Evolutionary conservation across 1,140 invertebrate species (phyloP).

Genomic region (Ceratoteleas bidentatus): DNA sequence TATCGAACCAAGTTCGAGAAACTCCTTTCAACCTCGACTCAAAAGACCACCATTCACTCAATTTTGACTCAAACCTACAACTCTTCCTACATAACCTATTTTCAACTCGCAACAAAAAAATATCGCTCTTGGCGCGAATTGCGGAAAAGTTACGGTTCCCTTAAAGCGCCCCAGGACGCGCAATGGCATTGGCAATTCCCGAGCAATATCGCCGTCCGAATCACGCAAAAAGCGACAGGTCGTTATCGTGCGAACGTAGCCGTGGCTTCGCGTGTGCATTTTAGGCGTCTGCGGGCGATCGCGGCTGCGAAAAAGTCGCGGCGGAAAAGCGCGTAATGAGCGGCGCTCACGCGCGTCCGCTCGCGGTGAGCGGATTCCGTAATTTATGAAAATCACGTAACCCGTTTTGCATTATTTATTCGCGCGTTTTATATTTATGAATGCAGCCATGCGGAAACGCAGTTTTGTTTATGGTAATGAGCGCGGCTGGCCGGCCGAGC

Average conservation of each 20-base stretch:
- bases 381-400: conserved; percentile 16
- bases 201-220: conserved; percentile 21
- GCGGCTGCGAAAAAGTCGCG: neutral
- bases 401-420: conserved; percentile 11
- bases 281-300: conserved; percentile 16
- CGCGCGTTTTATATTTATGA: conserved; percentile 3
- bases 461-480: conserved; percentile 2
- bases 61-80: too few relatives aligned
- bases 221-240: conserved; percentile 25
- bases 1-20: too few relatives aligned
- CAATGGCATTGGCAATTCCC: conserved; percentile 33
- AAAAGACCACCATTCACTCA: too few relatives aligned
- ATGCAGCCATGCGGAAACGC: conserved; percentile 3
- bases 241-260: conserved; percentile 8
- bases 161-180: conserved; percentile 37
- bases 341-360: neutral
- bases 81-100: too few relatives aligned
- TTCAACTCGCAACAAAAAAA: too few relatives aligned
- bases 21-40: too few relatives aligned
- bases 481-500: neutral
- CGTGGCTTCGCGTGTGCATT: neutral
- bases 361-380: neutral
- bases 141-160: conserved; percentile 37
- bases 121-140: too few relatives aligned
- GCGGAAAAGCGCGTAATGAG: conserved; percentile 12